Evolutionary conservation across 2,888 invertebrate species (phyloP).

Genomic region (Allophyes oxyacanthae): DNA sequence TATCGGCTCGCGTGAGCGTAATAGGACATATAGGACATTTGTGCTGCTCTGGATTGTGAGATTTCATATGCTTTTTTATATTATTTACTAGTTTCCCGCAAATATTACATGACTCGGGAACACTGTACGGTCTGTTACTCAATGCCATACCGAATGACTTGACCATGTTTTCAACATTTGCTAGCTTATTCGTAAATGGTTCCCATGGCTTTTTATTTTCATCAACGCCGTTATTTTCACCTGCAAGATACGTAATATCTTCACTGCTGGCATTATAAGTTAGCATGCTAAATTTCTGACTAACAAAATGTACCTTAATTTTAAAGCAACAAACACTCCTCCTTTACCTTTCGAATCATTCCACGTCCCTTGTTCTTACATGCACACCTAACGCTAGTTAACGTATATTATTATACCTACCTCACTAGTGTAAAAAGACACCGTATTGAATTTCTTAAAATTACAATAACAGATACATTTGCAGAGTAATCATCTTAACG

Average conservation of each 20-base stretch:
- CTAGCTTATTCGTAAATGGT: slow-evolving; percentile 75
- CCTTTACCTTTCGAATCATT: slow-evolving; percentile 52
- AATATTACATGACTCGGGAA: slow-evolving; percentile 89
- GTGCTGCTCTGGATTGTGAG: slow-evolving; percentile 90
- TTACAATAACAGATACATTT: slow-evolving; percentile 25
- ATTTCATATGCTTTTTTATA: slow-evolving; percentile 91
- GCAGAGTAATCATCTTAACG: slow-evolving; percentile 22
- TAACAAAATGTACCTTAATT: slow-evolving; percentile 53
- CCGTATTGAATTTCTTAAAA: slow-evolving; percentile 30
- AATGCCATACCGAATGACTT: slow-evolving; percentile 77
- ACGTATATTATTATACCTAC: slow-evolving; percentile 4
- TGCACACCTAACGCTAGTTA: slow-evolving; percentile 63
- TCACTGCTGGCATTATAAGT: slow-evolving; percentile 65
- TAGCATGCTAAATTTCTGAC: slow-evolving; percentile 63
- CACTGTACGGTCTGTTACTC: slow-evolving; percentile 69
- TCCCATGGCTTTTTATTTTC: slow-evolving; percentile 84
- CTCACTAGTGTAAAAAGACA: slow-evolving; percentile 1
- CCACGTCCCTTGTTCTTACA: slow-evolving; percentile 59
- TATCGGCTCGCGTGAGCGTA: slow-evolving; percentile 91
- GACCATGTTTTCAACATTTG: slow-evolving; percentile 79
- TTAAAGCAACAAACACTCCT: slow-evolving; percentile 56
- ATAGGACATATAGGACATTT: slow-evolving; percentile 91
- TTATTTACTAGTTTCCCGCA: slow-evolving; percentile 92
- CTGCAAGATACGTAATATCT: slow-evolving; percentile 81
- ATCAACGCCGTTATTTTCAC: slow-evolving; percentile 83